Conservation (phyloP, 2,888 invertebrate genomes). For the Dryomyza anilis region DNA sequence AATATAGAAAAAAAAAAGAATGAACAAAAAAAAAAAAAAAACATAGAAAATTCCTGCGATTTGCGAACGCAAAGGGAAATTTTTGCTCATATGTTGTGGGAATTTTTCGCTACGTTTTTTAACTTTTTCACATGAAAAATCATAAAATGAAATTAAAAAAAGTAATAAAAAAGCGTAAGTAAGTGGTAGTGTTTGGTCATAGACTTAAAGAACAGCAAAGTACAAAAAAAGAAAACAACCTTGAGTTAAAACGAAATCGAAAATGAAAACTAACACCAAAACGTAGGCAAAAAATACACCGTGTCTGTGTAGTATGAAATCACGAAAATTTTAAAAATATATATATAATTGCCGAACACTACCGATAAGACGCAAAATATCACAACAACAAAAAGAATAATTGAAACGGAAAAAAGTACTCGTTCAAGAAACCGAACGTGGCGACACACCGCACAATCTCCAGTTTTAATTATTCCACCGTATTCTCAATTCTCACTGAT, state of each 20-base stretch:
- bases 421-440: background rate
- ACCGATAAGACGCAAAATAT: slow-evolving; percentile 18
- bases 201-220: background rate
- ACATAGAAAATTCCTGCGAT: background rate
- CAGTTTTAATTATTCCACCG: background rate
- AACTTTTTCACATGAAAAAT: background rate
- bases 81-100: slow-evolving; percentile 14
- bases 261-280: slow-evolving; percentile 6
- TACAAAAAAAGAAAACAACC: slow-evolving; percentile 10
- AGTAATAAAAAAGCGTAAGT: too few species aligned
- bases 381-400: background rate
- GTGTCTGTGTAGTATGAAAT: too few species aligned
- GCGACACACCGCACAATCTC: background rate
- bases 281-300: background rate
- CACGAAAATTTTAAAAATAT: too few species aligned
- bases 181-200: background rate
- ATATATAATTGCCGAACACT: background rate
- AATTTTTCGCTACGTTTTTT: slow-evolving; percentile 10
- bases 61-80: slow-evolving; percentile 1
- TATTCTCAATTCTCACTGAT: background rate
- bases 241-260: slow-evolving; percentile 22
- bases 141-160: too few species aligned
- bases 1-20: background rate
- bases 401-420: background rate
- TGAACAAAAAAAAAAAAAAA: background rate